Conservation (phyloP, 2,888 invertebrate genomes). For the Gymnocheta viridis region DNA sequence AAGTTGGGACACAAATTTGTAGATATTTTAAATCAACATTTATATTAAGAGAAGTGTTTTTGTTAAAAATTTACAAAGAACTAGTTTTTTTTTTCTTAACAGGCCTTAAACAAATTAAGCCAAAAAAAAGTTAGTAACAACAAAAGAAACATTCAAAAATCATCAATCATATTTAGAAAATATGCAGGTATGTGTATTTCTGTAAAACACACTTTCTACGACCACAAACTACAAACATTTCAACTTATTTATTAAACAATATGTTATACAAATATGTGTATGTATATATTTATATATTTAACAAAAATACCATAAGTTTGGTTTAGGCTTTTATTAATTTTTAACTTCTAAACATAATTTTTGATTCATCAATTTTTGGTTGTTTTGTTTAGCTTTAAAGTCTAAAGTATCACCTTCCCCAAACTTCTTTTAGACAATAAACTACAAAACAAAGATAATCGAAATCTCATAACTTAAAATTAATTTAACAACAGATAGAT, state of each 20-base stretch:
- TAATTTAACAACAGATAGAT: slow-evolving; percentile 21
- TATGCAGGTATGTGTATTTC: neutral
- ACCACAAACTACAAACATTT: neutral
- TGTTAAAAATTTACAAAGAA: neutral
- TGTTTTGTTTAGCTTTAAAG: slow-evolving; percentile 11
- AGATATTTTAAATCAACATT: slow-evolving; percentile 14
- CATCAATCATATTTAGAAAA: slow-evolving; percentile 62
- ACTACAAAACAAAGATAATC: neutral
- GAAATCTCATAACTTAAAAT: slow-evolving; percentile 5
- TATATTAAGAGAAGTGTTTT: slow-evolving; percentile 6
- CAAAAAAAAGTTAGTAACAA: slow-evolving; percentile 8
- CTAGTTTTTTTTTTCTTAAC: slow-evolving; percentile 1
- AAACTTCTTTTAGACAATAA: neutral
- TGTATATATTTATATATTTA: neutral
- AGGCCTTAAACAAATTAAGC: slow-evolving; percentile 6
- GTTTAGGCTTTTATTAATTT: neutral
- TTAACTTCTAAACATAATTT: neutral
- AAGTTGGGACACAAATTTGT: slow-evolving; percentile 37
- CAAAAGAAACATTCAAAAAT: slow-evolving; percentile 12
- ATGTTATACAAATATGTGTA: neutral
- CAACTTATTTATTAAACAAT: slow-evolving; percentile 6
- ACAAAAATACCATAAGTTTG: neutral
- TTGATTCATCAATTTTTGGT: slow-evolving; percentile 20
- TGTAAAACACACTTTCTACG: slow-evolving; percentile 16
- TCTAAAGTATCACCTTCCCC: slow-evolving; percentile 39